A percentile compares a stretch with the other conserved stretches of the same genome.
Conservation (phyloP, 1,140 invertebrate genomes). For the Drosophila insularis region DNA sequence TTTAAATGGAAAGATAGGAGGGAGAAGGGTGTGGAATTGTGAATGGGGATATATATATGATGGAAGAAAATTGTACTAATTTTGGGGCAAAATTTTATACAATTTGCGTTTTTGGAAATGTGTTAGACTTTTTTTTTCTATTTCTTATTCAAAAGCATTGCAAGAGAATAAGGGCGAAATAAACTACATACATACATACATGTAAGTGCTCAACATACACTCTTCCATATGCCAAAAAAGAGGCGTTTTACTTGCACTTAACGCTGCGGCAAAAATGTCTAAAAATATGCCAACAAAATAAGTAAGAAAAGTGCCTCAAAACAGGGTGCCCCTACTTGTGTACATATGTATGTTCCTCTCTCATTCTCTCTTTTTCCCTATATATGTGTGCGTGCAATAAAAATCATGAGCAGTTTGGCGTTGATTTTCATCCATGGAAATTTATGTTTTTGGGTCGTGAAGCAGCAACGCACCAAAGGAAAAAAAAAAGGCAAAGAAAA, state of each 20-base stretch:
- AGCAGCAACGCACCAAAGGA: constrained; percentile 11
- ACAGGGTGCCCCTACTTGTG: constrained; percentile 18
- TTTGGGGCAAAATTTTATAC: not conserved
- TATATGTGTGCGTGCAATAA: constrained; percentile 60
- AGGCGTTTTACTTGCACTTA: constrained; percentile 44
- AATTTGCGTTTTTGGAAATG: not conserved
- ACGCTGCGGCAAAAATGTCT: constrained; percentile 48
- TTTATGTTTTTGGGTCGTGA: constrained; percentile 69
- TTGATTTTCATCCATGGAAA: constrained; percentile 64
- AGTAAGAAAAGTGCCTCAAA: constrained; percentile 7
- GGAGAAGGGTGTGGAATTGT: constrained; percentile 11
- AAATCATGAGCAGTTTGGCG: constrained; percentile 72
- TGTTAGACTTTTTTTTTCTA: not conserved
- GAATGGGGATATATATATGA: not conserved
- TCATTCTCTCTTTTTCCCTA: constrained; percentile 4
- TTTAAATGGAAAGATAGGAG: constrained; percentile 44
- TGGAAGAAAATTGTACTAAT: not conserved
- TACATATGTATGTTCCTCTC: constrained; percentile 5
- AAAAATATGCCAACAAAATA: constrained; percentile 47
- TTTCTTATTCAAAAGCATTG: not conserved
- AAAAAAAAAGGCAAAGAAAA: constrained; percentile 4
- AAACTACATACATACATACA: too few species aligned
- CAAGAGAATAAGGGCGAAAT: not conserved
- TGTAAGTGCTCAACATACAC: constrained; percentile 12
- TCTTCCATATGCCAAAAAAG: constrained; percentile 48